phyloP scores from a whole-genome alignment of 2,797 vertebrate genomes.

The Tympanoctomys barrerae region DNA sequence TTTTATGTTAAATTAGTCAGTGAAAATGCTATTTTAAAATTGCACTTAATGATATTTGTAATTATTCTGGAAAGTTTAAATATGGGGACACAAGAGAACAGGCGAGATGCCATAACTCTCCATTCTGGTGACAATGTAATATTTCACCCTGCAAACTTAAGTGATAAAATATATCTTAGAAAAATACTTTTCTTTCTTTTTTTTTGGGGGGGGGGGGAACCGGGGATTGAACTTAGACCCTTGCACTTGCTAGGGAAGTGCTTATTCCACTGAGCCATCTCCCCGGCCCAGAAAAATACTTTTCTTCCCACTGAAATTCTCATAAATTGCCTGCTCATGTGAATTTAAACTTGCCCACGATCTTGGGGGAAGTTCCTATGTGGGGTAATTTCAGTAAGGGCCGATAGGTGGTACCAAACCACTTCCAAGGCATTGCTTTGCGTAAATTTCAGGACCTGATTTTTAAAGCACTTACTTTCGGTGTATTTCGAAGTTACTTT shows the following conservation, averaged over 20 bases:
- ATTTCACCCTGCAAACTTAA: not conserved
- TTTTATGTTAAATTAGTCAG: constrained; percentile 14
- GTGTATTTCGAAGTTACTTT: not conserved
- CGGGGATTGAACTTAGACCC: too few species aligned
- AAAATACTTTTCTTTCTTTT: not conserved
- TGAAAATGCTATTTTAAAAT: constrained; percentile 7
- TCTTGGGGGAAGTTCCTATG: not conserved
- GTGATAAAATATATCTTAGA: not conserved
- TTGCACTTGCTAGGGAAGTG: too few species aligned
- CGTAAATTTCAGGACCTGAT: not conserved
- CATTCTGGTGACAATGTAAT: not conserved
- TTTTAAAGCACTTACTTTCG: not conserved
- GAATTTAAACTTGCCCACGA: not conserved
- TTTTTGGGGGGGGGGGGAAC: too few species aligned
- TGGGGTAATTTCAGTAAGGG: constrained; percentile 33
- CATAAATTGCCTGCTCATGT: not conserved
- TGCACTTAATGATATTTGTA: not conserved
- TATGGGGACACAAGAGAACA: not conserved
- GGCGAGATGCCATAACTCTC: not conserved
- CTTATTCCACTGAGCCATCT: too few species aligned
- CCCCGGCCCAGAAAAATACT: not conserved
- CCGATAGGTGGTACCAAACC: constrained; percentile 70
- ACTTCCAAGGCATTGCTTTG: not conserved
- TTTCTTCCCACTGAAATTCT: not conserved
- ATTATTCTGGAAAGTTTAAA: constrained; percentile 48